These are phyloP conservation scores for Tridacna gigas DNA, from an alignment of 2,888 invertebrate species.

Conservation along the genomic window DNA sequence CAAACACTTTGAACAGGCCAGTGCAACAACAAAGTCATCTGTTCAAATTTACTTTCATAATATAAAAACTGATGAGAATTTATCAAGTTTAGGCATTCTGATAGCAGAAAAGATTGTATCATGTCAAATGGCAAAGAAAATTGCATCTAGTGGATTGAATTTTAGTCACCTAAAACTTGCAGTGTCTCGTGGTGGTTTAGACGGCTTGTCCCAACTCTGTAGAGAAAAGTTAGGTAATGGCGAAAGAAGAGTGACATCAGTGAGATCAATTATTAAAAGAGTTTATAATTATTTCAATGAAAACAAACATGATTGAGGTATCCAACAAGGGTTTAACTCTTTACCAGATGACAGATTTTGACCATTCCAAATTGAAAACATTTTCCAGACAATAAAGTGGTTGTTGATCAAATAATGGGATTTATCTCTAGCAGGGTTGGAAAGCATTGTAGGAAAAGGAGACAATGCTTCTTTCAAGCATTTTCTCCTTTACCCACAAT, in stretches of 20 bases:
- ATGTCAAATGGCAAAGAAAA: background rate
- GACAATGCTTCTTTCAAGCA: too few species aligned
- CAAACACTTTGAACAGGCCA: background rate
- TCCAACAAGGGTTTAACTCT: too few species aligned
- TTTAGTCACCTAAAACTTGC: conserved; percentile 3
- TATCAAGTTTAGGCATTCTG: background rate
- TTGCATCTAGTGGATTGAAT: conserved; percentile 8
- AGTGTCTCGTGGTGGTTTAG: background rate
- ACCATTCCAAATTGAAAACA: too few species aligned
- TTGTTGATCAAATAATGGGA: too few species aligned
- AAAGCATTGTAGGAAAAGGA: too few species aligned
- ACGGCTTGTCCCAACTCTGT: conserved; percentile 4
- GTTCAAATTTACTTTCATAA: background rate
- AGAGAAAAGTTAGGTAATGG: background rate
- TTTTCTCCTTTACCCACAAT: too few species aligned
- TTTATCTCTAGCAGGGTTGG: too few species aligned
- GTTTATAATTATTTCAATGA: background rate
- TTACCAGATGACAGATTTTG: too few species aligned
- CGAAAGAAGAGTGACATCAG: conserved; percentile 8
- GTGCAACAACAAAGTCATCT: background rate
- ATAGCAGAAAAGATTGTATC: background rate
- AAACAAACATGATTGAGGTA: background rate
- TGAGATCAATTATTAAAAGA: background rate
- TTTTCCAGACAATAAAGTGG: too few species aligned
- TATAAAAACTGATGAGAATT: background rate